A percentile compares a stretch with the other conserved stretches of the same genome.
phyloP scores from a whole-genome alignment of 2,888 invertebrate species.

The Lamellibrachia columna region DNA sequence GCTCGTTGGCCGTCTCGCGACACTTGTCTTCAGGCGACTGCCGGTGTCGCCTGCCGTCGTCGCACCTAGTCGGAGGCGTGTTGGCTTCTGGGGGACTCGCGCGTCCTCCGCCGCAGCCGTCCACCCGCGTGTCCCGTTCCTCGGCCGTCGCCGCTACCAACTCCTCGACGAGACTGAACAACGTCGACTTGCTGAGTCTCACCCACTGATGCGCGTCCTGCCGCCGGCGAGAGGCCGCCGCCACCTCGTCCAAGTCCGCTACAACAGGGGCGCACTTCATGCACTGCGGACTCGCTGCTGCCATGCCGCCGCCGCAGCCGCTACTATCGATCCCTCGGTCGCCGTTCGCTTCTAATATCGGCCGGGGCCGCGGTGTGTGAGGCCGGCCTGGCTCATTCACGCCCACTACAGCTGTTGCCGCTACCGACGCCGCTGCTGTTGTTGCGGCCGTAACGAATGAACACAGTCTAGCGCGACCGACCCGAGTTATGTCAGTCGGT shows the following conservation, averaged over 20 bases:
- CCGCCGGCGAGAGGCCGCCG: background rate
- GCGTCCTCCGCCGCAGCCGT: background rate
- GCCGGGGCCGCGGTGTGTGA: slow-evolving; percentile 1
- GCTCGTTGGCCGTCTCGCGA: background rate
- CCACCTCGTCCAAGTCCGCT: background rate
- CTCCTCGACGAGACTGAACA: slow-evolving; percentile 6
- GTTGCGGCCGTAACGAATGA: background rate
- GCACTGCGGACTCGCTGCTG: slow-evolving; percentile 10
- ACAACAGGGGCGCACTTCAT: slow-evolving; percentile 16
- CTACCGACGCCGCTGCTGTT: background rate
- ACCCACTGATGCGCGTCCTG: slow-evolving; percentile 16
- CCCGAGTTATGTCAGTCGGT: background rate
- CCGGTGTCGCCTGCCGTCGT: background rate
- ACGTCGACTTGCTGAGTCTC: background rate
- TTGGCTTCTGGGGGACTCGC: background rate
- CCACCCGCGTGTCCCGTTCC: background rate
- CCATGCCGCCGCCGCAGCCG: slow-evolving; percentile 5
- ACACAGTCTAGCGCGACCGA: background rate
- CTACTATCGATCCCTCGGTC: slow-evolving; percentile 9
- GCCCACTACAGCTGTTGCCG: slow-evolving; percentile 9
- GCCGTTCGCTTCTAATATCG: background rate
- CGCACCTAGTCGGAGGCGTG: background rate
- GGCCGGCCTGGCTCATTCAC: background rate
- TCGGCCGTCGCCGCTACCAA: background rate
- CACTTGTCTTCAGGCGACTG: background rate